Evolutionary conservation across 2,888 invertebrate genomes (phyloP), one percentile per base, ranked within the genome.

Genomic region (Diaprepes abbreviatus): DNA sequence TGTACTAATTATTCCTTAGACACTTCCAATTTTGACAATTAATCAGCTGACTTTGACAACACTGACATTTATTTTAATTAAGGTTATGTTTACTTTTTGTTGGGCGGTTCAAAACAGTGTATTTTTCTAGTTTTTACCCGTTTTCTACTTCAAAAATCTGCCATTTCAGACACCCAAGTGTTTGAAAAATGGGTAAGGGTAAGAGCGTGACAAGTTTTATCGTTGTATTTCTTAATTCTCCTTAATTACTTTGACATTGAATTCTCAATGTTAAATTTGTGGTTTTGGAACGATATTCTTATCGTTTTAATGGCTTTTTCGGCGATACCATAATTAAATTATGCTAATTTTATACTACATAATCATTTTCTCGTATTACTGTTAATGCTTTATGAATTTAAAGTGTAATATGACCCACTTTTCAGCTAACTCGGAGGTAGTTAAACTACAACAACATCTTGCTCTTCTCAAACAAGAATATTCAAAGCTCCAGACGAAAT

Each of bases 401-500:
- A 33, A 7, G 33, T 3, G 16, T 5, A 14, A 45, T 45, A 21
- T 28, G 14, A 40, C 14, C n/a, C 19, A 16, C 1, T 62, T 68
- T 69, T 35, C 12, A 73, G 73, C 73, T 6, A 71, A 73, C 36
- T 87, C 86, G 74, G 89, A 90, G 83, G 87, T 88, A 76, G 86
- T 87, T 69, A 91, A 91, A 83, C 86, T 92, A 77, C 94, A 95
- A 83, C 94, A 94, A 82, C 96, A 97, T 83, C 86, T 97, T 74
- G 85, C 91, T 65, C 87, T 97, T 67, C 87, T 97, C 71, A 91
- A 95, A 79, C 94, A 95, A 76, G 95, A 97, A 84, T 97, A 97
- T 84, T 92, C 94, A 5, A 95, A 95, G 84, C 86, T 97, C 28
- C 95, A 96, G 82, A 89, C 89, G 52, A 90, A 91, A 73, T 92